Percentiles rank a stretch among this genome's conserved stretches.
Evolutionary conservation across 2,797 vertebrate species (phyloP).

Genomic region (Crenuchus spilurus): DNA sequence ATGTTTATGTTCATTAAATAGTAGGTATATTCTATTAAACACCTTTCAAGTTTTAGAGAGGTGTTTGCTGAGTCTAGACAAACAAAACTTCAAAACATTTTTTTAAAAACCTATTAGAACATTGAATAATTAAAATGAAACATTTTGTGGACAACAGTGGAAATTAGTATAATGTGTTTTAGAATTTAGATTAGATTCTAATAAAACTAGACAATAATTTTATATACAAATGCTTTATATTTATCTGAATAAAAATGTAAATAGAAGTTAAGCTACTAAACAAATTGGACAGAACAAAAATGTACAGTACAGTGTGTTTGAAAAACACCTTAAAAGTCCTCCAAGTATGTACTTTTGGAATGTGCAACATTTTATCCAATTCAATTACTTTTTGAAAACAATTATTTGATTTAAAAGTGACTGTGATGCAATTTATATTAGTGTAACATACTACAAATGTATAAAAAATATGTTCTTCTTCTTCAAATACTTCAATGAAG

Average conservation of each 20-base stretch:
- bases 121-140: conserved; percentile 12
- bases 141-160: neutral
- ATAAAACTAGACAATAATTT: neutral
- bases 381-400: too few species aligned
- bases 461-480: too few species aligned
- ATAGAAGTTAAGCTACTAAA: neutral
- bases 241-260: neutral
- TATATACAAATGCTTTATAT: neutral
- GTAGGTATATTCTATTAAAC: neutral
- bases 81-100: neutral
- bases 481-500: neutral
- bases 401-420: too few species aligned
- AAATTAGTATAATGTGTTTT: neutral
- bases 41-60: neutral
- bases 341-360: too few species aligned
- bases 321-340: too few species aligned
- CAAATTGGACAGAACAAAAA: neutral
- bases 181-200: neutral
- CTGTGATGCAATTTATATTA: too few species aligned
- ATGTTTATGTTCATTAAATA: neutral
- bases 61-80: neutral
- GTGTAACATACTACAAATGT: too few species aligned
- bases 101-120: neutral
- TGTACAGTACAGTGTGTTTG: neutral
- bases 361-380: too few species aligned